Evolutionary conservation across 53 echinoderm and acorn worm species (phyloP).

Genomic region (Pentamera pediparva): DNA sequence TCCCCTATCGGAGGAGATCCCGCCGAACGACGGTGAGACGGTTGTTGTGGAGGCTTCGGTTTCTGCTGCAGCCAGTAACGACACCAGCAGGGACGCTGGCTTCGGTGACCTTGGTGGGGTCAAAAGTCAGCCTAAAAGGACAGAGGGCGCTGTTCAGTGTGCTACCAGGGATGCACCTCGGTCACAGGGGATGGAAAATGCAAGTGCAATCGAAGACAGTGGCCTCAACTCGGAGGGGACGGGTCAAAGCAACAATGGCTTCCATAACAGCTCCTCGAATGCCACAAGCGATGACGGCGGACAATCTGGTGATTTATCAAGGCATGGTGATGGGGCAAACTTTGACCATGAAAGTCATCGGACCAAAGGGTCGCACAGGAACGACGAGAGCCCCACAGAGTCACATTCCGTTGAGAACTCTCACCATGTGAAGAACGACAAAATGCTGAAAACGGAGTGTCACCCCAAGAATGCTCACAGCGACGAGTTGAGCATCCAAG

Average conservation of each 20-base stretch:
- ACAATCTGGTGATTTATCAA: background rate
- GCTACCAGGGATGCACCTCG: background rate
- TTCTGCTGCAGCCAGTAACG: background rate
- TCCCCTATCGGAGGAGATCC: background rate
- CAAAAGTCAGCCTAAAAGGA: background rate
- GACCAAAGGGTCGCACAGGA: too few relatives aligned
- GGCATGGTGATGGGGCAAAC: background rate
- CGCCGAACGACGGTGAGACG: background rate
- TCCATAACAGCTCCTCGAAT: background rate
- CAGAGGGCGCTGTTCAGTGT: background rate
- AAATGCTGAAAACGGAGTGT: background rate
- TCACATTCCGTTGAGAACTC: slow-evolving; percentile 23
- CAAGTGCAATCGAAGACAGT: slow-evolving; percentile 17
- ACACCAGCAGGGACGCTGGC: background rate
- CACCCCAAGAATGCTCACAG: background rate
- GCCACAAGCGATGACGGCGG: background rate
- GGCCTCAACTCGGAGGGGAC: background rate
- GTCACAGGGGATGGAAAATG: background rate
- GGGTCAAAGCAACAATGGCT: background rate
- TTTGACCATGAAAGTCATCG: too few relatives aligned
- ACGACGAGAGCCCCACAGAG: background rate
- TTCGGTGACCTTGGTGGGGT: background rate
- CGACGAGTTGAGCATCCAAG: too few relatives aligned
- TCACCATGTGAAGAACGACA: background rate
- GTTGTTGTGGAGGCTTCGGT: background rate